Evolutionary conservation across 2,888 invertebrate species (phyloP), one percentile per base, ranked within the genome.

Genomic region (Trissoscelio sp.): DNA sequence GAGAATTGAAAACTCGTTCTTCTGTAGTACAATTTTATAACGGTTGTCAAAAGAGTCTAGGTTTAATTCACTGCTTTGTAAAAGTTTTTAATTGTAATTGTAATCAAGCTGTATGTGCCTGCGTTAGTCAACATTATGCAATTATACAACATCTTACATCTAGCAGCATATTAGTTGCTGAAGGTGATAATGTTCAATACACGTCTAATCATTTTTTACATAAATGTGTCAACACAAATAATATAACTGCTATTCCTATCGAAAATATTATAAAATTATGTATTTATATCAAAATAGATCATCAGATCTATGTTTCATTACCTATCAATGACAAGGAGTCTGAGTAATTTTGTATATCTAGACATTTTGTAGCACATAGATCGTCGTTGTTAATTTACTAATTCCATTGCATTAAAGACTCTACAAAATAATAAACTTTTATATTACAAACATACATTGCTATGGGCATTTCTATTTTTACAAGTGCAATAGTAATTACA

Each of bases 61-160:
- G 81, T 37, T 14, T 39, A n/a, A 51, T 83, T 44, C 7, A 74
- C n/a, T 77, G 46, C 70, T 78, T 83, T 24, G 28, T 79, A 3
- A 79, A 73, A 60, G 3, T 66, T 16, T 7, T 16, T 3, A 3
- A 34, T 3, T 83, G 79, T 31, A 60, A 74, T 46, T 81, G 81
- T 37, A 12, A 11, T 7, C n/a, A 42, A 22, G 44, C 58, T 31
- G 14, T 4, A 16, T 83, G 81, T 73, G 42, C 42, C 48, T 83
- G 83, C 44, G 16, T 31, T n/a, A 42, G 22, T 62, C 20, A 31
- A 3, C 79, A 77, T 73, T 66, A 58, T 46, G 82, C 79, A 28
- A 77, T 82, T 34, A 34, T 77, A 6, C 16, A 74, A 14, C 2
- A 72, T 77, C 39, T 79, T 34, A 34, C 53, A n/a, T 12, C 51